Evolutionary conservation across 2,113 vertebrate genomes (phyloP).

Genomic region (Psittacula cyanocephala): DNA sequence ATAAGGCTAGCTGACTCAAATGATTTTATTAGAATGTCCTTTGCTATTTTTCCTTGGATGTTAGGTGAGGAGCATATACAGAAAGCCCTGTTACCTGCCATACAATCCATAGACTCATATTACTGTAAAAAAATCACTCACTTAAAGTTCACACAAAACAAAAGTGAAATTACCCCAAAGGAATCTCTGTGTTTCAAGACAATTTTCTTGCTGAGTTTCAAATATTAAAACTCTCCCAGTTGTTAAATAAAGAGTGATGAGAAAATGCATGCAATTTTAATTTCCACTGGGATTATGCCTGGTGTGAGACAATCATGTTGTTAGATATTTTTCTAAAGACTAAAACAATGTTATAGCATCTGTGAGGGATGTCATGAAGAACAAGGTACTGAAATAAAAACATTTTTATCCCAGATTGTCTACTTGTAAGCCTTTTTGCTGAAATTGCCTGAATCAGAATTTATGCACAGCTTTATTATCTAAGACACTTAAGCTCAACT

Average conservation of each 20-base stretch:
- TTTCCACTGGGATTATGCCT: constrained; percentile 64
- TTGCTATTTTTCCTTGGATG: background rate
- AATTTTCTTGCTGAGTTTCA: constrained; percentile 61
- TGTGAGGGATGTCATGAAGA: constrained; percentile 26
- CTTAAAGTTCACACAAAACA: constrained; percentile 45
- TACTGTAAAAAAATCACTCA: background rate
- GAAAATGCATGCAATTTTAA: constrained; percentile 66
- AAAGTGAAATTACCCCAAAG: constrained; percentile 60
- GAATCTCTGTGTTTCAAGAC: constrained; percentile 59
- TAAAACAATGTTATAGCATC: constrained; percentile 25
- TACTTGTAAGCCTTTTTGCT: constrained; percentile 26
- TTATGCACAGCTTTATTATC: constrained; percentile 19
- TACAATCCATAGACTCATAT: background rate
- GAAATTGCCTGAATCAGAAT: constrained; percentile 23
- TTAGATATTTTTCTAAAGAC: constrained; percentile 53
- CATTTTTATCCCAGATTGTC: constrained; percentile 11
- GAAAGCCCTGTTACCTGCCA: background rate
- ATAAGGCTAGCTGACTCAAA: background rate
- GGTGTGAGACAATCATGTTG: constrained; percentile 57
- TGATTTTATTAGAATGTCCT: background rate
- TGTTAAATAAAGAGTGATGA: constrained; percentile 69
- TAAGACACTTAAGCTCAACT: background rate
- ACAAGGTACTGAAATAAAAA: constrained; percentile 20
- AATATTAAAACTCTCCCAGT: constrained; percentile 64
- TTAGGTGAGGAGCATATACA: background rate